Evolutionary conservation across 2,797 vertebrate species (phyloP).

Genomic region (Alexandromys oeconomus): DNA sequence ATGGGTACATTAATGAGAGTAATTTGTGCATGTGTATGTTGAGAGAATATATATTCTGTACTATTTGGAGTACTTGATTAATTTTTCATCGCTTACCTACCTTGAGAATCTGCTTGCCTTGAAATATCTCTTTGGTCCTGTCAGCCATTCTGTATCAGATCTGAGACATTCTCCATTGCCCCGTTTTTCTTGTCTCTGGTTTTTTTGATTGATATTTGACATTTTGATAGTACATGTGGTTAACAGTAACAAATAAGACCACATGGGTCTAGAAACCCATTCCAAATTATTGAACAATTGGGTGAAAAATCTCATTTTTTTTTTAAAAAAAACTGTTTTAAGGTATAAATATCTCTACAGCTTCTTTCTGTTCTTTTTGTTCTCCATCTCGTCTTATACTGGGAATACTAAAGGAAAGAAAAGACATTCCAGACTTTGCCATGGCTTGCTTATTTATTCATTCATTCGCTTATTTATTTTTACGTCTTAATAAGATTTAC

Average conservation of each 20-base stretch:
- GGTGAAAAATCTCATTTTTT: not conserved
- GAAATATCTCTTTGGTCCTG: not conserved
- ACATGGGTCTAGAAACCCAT: not conserved
- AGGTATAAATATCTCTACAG: not conserved
- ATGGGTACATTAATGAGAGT: not conserved
- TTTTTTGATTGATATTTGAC: not conserved
- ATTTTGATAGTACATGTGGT: not conserved
- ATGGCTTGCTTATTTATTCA: not conserved
- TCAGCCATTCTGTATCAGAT: not conserved
- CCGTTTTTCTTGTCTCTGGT: not conserved
- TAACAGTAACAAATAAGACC: conserved; percentile 11
- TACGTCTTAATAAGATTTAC: not conserved
- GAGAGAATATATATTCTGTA: not conserved
- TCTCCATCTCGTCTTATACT: not conserved
- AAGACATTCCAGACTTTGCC: not conserved
- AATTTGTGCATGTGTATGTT: not conserved
- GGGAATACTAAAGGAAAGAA: not conserved
- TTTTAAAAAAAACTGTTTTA: not conserved
- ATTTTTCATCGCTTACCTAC: not conserved
- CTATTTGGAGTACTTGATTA: not conserved
- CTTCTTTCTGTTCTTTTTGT: not conserved
- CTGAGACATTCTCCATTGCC: not conserved
- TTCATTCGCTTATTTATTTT: not conserved
- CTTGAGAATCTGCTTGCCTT: not conserved
- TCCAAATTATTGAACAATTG: not conserved